Evolutionary conservation across 1,140 invertebrate genomes (phyloP), one percentile per base, ranked within the genome.

Genomic region (Sipha flava): DNA sequence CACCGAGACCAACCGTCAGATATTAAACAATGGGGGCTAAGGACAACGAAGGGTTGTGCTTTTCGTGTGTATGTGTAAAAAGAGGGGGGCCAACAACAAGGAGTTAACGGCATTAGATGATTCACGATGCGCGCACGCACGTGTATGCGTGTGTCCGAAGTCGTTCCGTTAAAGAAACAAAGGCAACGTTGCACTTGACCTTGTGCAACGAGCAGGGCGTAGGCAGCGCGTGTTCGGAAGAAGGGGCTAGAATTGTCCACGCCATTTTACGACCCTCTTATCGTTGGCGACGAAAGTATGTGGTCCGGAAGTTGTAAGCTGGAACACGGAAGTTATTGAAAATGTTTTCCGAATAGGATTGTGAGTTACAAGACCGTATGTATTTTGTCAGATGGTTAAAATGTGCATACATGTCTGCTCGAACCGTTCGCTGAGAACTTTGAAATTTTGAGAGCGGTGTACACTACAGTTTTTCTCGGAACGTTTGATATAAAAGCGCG

Each of bases 101-200:
- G 49, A 57, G 72, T 75, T 75, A 75, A 75, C 72, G 49, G 70
- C 70, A 54, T 73, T 73, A 52, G 72, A 75, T 75, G 72, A 75
- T 75, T 75, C 72, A 75, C 72, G 72, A 37, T 75, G 26, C 49
- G 9, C 16, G 72, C 31, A 12, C 34, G 34, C 1, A 1, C n/a
- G 6, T 6, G 64, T n/a, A 6, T 0, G 47, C 29, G 47, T 37
- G 49, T 40, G 31, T 6, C n/a, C 26, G 29, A 52, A 75, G 72
- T 75, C 49, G 47, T 75, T 34, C 14, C 4, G 12, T n/a, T n/a
- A 16, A 18, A 54, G 72, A 75, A 75, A 54, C 72, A 75, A 75
- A 75, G 72, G 72, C 72, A 75, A 75, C 72, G 72, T 57, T 57
- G 72, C 72, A 57, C 72, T 75, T 75, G 72, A 75, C 72, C 72